These are phyloP conservation scores for Planococcus citri DNA, from an alignment of 1,140 invertebrate genomes.

Conservation along the genomic window DNA sequence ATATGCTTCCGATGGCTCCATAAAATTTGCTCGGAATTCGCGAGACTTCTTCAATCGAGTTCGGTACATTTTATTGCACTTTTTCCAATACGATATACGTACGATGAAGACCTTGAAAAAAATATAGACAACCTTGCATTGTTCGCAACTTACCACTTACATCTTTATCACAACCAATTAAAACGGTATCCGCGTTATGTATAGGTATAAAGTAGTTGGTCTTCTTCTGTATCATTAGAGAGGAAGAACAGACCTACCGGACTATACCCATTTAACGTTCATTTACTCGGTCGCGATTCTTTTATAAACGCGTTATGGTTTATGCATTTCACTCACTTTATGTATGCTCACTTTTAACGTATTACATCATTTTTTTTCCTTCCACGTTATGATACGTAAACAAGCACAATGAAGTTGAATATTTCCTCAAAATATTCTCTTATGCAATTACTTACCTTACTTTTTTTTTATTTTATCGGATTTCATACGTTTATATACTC, in stretches of 20 bases:
- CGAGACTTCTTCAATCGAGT: no score
- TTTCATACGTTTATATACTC: background rate
- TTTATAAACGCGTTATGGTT: background rate
- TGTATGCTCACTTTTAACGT: background rate
- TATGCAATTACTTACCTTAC: background rate
- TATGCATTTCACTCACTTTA: background rate
- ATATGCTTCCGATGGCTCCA: no score
- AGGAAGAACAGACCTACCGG: no score
- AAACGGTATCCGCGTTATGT: background rate
- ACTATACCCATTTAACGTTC: background rate
- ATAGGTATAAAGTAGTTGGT: no score
- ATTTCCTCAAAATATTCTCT: constrained; percentile 3
- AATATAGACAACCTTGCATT: background rate
- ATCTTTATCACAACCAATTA: background rate
- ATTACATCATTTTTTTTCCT: background rate
- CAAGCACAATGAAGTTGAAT: background rate
- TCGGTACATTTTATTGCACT: background rate
- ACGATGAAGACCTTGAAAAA: background rate
- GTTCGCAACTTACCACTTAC: background rate
- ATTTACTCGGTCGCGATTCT: background rate
- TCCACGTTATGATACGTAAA: background rate
- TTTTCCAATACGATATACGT: no score
- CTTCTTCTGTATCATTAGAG: no score
- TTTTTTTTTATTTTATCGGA: background rate
- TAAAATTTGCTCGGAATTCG: no score